phyloP scores from a whole-genome alignment of 2,797 vertebrate genomes.

The Delichon dasypus region DNA sequence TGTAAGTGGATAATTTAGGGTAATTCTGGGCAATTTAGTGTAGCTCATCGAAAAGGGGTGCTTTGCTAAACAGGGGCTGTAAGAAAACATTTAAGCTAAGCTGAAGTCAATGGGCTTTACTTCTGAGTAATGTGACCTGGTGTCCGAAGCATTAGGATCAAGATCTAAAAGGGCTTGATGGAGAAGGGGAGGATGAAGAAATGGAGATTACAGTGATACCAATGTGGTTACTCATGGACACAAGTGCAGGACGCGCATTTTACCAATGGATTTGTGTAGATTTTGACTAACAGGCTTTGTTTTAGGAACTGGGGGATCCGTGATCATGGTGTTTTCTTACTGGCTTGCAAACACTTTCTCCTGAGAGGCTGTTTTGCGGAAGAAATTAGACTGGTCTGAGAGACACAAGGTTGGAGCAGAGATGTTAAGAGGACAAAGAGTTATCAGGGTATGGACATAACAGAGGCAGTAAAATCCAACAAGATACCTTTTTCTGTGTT shows the following conservation, averaged over 20 bases:
- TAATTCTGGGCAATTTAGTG: neutral
- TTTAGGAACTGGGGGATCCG: neutral
- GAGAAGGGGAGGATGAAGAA: neutral
- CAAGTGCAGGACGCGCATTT: fast-evolving
- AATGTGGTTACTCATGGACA: neutral
- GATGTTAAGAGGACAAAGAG: neutral
- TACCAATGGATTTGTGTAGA: neutral
- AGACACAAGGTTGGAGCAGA: neutral
- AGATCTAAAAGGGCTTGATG: neutral
- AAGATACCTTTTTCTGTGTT: neutral
- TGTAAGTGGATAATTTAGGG: neutral
- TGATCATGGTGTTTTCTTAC: fast-evolving
- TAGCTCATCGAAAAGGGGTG: neutral
- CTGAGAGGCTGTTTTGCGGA: neutral
- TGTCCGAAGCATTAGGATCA: neutral
- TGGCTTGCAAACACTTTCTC: neutral
- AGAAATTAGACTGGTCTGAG: neutral
- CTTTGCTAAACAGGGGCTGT: neutral
- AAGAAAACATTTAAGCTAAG: neutral
- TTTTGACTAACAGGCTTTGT: neutral
- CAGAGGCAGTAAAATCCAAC: neutral
- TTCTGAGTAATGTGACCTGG: neutral
- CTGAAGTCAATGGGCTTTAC: neutral
- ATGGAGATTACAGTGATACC: neutral
- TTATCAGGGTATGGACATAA: neutral